phyloP scores from a whole-genome alignment of 2,888 invertebrate genomes.

The Cataglyphis rosenhaueri region DNA sequence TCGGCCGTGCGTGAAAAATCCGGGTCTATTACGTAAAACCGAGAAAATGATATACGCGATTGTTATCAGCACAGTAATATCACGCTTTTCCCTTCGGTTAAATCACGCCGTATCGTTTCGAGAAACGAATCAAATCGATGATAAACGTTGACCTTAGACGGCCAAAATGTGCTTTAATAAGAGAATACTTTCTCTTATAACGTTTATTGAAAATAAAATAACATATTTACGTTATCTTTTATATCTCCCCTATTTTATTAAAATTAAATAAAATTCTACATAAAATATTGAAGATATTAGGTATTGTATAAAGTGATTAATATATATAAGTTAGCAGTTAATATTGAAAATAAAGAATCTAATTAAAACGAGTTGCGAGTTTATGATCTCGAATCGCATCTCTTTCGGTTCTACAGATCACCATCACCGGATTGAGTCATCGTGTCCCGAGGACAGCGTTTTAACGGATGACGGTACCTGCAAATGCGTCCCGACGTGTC shows the following conservation, averaged over 20 bases:
- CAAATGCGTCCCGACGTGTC: slow-evolving; percentile 81
- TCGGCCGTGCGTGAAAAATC: slow-evolving; percentile 16
- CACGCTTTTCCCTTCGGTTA: slow-evolving; percentile 32
- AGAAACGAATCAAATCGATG: neutral
- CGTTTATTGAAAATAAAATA: neutral
- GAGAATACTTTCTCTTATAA: neutral
- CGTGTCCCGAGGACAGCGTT: slow-evolving; percentile 81
- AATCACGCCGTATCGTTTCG: neutral
- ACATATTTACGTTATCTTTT: neutral
- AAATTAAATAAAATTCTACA: slow-evolving; percentile 11
- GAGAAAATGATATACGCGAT: slow-evolving; percentile 21
- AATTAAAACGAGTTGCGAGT: neutral
- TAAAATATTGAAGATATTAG: neutral
- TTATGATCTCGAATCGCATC: neutral
- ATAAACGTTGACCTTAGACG: slow-evolving; percentile 10
- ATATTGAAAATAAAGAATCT: neutral
- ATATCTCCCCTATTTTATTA: neutral
- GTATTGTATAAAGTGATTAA: neutral
- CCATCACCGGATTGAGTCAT: slow-evolving; percentile 23
- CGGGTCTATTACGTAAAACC: slow-evolving; percentile 11
- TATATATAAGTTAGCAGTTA: too few species aligned
- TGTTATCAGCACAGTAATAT: neutral
- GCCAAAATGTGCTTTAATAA: neutral
- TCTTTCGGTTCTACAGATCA: slow-evolving; percentile 36
- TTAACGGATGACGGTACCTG: slow-evolving; percentile 79